Evolutionary conservation across 1,140 invertebrate species (phyloP), one percentile per base, ranked within the genome.

Genomic region (Caerostris extrusa): DNA sequence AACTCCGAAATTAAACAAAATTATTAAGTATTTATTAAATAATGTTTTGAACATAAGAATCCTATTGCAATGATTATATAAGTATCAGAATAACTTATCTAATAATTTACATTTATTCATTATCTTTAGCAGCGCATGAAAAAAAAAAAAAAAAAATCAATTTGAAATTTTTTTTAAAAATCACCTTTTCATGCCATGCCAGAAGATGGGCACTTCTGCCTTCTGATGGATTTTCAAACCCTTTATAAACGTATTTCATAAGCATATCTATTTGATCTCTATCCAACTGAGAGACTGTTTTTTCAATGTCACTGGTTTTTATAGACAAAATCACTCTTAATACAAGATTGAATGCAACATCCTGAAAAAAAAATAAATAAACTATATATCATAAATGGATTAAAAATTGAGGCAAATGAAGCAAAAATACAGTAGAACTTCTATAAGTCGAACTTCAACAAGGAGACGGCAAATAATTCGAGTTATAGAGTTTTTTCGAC

Each of bases 171-270:
- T 69, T 69, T 69, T 69, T 69, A 71, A 14, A 88, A 71, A 57
- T 81, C 53, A 98, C 98, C 96, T 99, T 99, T 96, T 99, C 99
- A 96, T 99, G 99, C 99, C 99, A 99, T 34, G 98, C 96, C 64
- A 99, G 96, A 64, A 99, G 97, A 96, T 98, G 98, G 60, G 98
- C 98, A 96, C 98, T 98, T 95, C 98, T 99, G 91, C 98, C 98
- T 96, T 99, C 98, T 0, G 98, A 97, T 50, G 99, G 98, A 95
- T 97, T 97, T 96, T 99, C 99, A 96, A 99, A 99, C 56, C 99
- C 99, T 96, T 98, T 97, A 95, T 99, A 99, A 95, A 99, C 98
- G 95, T 99, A 99, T 96, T 99, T 99, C 99, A 99, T 99, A 61
- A 99, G 96, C 69, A 98, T 97, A 96, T 99, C 99, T 91, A 99